Evolutionary conservation across 2,797 vertebrate species (phyloP).

Genomic region (Microhierax caerulescens): DNA sequence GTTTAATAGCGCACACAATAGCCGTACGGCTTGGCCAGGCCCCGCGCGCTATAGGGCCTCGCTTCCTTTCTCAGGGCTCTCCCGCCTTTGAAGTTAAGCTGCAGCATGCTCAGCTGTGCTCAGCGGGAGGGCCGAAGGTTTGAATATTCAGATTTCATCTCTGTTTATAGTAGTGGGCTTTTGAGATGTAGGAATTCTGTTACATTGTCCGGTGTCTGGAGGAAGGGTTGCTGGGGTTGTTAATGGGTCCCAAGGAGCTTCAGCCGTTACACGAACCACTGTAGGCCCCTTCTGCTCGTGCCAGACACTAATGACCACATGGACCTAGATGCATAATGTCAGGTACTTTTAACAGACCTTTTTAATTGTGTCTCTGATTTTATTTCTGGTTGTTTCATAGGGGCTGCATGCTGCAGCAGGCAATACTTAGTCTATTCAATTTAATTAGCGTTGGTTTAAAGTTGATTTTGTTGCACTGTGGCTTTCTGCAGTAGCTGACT

Average conservation of each 20-base stretch:
- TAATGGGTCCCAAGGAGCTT: slow-evolving; percentile 47
- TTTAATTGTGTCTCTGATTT: not conserved
- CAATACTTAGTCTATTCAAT: not conserved
- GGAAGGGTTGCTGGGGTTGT: slow-evolving; percentile 18
- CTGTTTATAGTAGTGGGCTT: slow-evolving; percentile 40
- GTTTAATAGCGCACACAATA: not conserved
- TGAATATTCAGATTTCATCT: slow-evolving; percentile 66
- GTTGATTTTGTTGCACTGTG: not conserved
- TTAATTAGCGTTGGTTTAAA: not conserved
- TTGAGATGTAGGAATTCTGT: slow-evolving; percentile 54
- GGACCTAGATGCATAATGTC: not conserved
- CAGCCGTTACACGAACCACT: not conserved
- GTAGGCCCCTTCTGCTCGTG: not conserved
- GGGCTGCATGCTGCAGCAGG: not conserved
- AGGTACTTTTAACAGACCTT: not conserved
- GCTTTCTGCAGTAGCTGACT: not conserved
- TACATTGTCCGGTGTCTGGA: not conserved
- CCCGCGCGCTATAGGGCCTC: not conserved
- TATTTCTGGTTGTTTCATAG: not conserved
- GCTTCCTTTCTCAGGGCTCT: slow-evolving; percentile 61
- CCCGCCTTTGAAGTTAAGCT: slow-evolving; percentile 54
- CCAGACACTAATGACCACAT: not conserved
- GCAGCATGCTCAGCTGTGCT: slow-evolving; percentile 59
- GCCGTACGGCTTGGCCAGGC: not conserved
- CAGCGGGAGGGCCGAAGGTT: not conserved